A percentile compares a stretch with the other conserved stretches of the same genome.
Evolutionary conservation across 2,888 invertebrate species (phyloP).

Genomic region (Microplitis deprimator): DNA sequence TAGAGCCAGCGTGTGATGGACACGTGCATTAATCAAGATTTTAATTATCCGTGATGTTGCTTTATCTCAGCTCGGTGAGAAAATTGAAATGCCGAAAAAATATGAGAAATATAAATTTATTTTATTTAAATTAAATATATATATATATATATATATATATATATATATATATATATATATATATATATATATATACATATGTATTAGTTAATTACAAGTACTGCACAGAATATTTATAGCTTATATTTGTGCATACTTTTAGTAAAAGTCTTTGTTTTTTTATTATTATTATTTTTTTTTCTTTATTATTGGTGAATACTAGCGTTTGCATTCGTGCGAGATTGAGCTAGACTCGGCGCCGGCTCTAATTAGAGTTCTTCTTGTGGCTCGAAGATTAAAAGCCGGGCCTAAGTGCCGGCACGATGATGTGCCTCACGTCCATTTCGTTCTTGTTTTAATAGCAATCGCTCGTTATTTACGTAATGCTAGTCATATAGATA

Average conservation of each 20-base stretch:
- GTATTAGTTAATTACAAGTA: not conserved
- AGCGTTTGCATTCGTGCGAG: conserved; percentile 31
- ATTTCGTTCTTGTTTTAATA: conserved; percentile 50
- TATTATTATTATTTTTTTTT: not conserved
- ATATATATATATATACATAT: not conserved
- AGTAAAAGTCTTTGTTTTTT: conserved; percentile 21
- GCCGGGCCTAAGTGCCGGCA: conserved; percentile 60
- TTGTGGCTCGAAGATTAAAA: conserved; percentile 63
- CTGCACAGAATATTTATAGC: not conserved
- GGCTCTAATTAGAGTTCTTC: conserved; percentile 69
- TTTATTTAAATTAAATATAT: not conserved
- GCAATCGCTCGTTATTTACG: conserved; percentile 43
- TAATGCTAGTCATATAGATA: conserved; percentile 32
- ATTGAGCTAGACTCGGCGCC: conserved; percentile 47
- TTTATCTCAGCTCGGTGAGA: conserved; percentile 21
- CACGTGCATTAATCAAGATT: conserved; percentile 70
- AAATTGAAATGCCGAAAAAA: conserved; percentile 18
- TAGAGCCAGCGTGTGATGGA: conserved; percentile 66
- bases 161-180: not conserved
- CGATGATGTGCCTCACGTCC: conserved; percentile 43
- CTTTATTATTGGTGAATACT: conserved; percentile 25
- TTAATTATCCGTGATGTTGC: conserved; percentile 62
- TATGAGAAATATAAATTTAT: not conserved
- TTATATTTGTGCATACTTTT: not conserved
- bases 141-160: not conserved